Conservation (phyloP, 2,113 vertebrate genomes). For the Gymnogyps californianus region DNA sequence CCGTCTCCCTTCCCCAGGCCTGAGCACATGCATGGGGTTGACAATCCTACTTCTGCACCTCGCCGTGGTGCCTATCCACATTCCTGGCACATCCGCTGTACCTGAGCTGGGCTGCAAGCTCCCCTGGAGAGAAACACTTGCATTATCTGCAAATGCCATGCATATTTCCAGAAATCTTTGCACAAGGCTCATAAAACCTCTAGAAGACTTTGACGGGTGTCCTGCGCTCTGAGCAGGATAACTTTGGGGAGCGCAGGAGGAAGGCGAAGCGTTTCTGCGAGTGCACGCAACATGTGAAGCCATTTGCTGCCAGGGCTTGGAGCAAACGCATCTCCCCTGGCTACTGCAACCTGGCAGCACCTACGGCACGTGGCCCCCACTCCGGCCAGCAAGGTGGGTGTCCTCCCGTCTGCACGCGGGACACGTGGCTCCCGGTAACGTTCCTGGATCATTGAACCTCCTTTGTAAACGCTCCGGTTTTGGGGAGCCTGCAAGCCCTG, state of each 20-base stretch:
- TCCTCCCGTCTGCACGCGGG: not conserved
- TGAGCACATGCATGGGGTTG: not conserved
- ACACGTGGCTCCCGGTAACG: not conserved
- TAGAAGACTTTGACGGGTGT: not conserved
- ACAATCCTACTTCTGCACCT: not conserved
- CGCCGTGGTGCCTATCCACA: not conserved
- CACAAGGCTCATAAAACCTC: not conserved
- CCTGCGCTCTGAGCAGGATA: not conserved
- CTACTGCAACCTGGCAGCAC: not conserved
- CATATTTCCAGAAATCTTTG: not conserved
- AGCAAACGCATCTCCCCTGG: not conserved
- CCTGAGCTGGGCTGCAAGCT: not conserved
- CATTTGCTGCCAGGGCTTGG: not conserved
- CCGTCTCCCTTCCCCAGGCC: not conserved
- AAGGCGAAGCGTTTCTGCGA: not conserved
- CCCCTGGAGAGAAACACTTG: not conserved
- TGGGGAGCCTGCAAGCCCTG: not conserved
- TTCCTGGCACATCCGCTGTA: not conserved
- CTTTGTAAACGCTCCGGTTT: not conserved
- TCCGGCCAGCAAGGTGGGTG: fast-evolving
- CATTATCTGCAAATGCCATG: not conserved
- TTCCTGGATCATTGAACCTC: not conserved
- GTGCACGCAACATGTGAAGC: not conserved
- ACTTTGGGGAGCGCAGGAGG: not conserved
- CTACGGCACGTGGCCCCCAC: not conserved